phyloP scores from a whole-genome alignment of 1,140 invertebrate genomes.

The Camponotus vicinus region DNA sequence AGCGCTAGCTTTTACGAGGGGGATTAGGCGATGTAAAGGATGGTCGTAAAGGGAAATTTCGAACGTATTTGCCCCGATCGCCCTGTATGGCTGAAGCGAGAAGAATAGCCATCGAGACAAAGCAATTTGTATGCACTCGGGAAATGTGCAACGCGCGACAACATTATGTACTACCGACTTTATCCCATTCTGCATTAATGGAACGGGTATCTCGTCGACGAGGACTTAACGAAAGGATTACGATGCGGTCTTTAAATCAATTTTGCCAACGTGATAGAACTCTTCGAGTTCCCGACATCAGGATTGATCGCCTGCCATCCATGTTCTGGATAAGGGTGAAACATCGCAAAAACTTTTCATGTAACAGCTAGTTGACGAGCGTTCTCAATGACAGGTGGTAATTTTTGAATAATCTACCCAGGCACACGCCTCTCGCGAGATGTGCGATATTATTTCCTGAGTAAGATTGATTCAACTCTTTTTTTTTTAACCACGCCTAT shows the following conservation, averaged over 20 bases:
- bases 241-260: conserved; percentile 73
- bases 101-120: conserved; percentile 42
- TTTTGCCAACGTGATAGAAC: conserved; percentile 64
- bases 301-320: conserved; percentile 66
- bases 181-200: conserved; percentile 62
- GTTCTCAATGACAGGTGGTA: conserved; percentile 21
- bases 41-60: conserved; percentile 69
- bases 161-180: conserved; percentile 34
- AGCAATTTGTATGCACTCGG: conserved; percentile 44
- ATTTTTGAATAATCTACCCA: conserved; percentile 64
- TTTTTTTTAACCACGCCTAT: conserved; percentile 6
- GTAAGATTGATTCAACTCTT: conserved; percentile 42
- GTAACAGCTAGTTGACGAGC: neutral
- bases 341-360: conserved; percentile 32
- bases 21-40: conserved; percentile 67
- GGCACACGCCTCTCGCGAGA: neutral
- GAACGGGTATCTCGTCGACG: neutral
- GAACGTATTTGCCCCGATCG: conserved; percentile 54
- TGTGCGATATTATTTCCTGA: conserved; percentile 25
- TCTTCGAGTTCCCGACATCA: conserved; percentile 63
- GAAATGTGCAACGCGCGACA: conserved; percentile 43
- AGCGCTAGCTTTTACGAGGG: conserved; percentile 46
- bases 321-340: conserved; percentile 19
- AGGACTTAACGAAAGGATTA: conserved; percentile 66
- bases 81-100: neutral